Evolutionary conservation across 2,888 invertebrate species (phyloP).

Genomic region (Hydrotaea cyrtoneurina): DNA sequence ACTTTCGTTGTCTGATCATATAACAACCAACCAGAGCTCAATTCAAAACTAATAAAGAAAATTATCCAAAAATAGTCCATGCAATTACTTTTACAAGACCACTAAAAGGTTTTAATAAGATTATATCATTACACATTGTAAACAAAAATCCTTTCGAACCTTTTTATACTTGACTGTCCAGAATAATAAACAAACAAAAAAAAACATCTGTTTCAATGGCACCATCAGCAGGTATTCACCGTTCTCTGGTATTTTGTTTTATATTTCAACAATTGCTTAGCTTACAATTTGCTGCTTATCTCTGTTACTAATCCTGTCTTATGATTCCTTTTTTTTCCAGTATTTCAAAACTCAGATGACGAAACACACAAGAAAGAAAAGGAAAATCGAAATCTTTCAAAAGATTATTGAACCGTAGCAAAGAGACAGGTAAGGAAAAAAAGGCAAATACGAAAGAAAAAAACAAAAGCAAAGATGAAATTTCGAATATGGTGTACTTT

Average conservation of each 20-base stretch:
- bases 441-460: not conserved
- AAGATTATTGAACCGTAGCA: constrained; percentile 61
- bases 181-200: no score
- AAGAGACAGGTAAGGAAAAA: constrained; percentile 45
- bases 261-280: not conserved
- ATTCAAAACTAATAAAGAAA: no score
- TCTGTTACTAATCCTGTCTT: constrained; percentile 25
- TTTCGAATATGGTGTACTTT: not conserved
- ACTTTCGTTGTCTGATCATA: no score
- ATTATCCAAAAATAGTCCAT: not conserved
- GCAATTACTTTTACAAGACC: not conserved
- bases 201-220: not conserved
- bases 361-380: not conserved
- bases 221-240: not conserved
- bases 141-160: not conserved
- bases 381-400: constrained; percentile 15
- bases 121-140: not conserved
- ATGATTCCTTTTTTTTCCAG: not conserved
- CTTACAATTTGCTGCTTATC: constrained; percentile 18
- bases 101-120: constrained; percentile 1
- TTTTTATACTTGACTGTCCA: not conserved
- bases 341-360: not conserved
- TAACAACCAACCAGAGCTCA: no score
- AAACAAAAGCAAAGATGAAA: constrained; percentile 22
- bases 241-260: not conserved